Evolutionary conservation across 2,113 vertebrate genomes (phyloP), one percentile per base, ranked within the genome.

Genomic region (Coptodon bakossiorum): DNA sequence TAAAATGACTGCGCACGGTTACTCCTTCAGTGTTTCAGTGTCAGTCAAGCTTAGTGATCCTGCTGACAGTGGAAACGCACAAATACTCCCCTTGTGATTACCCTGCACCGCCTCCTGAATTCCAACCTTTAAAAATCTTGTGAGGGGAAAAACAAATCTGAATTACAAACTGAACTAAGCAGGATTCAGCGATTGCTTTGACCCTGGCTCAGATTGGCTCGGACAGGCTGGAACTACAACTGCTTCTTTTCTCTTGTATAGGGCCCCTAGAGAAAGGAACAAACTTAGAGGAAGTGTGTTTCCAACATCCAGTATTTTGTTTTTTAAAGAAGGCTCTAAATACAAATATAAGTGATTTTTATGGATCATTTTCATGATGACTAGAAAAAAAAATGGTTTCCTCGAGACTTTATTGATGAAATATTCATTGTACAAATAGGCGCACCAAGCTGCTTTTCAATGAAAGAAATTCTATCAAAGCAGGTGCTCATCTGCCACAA

Each of bases 341-440:
- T 57, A 3, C 57, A 86, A 83, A 71, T 22, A 56, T 36, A 29
- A 43, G 45, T 19, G 36, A 38, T 29, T 50, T 80, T 68, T 38
- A 31, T 54, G 53, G 63, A 48, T 40, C 31, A 52, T 52, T 43
- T 71, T 38, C 17, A 71, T 27, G 68, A 71, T n/a, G 81, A n/a
- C 19, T n/a, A 31, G 6, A 1, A 38, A 45, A 53, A 45, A 63
- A 27, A 83, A 56, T 4, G 1, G 14, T 17, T 61, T 29, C 31
- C 9, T 53, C 1, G 7, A 17, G 34, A 19, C 7, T 12, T 66
- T 57, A 71, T 17, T 84, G 88, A 84, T 86, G 16, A 90, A 90
- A 90, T 90, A 90, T 86, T 90, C 43, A 84, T 66, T 9, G 6
- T 43, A 84, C 86, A 88, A 90, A 85, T 3, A 81, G 45, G 17